These are phyloP conservation scores for Chironomus tentans DNA, from an alignment of 2,888 invertebrate species.

Conservation along the genomic window DNA sequence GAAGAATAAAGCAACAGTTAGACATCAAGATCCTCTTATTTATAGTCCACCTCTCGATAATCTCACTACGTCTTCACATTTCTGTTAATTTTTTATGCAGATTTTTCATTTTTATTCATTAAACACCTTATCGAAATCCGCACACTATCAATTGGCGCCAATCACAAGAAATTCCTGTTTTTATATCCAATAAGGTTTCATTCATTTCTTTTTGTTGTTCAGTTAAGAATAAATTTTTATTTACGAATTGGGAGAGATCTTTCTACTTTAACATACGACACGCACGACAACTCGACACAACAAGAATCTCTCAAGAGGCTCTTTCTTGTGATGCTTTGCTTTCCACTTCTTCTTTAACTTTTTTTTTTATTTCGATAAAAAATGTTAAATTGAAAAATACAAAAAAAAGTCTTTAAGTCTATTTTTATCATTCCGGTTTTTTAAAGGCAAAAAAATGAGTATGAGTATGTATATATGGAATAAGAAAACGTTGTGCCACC, in stretches of 20 bases:
- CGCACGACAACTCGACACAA: constrained; percentile 8
- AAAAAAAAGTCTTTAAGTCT: background rate
- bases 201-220: background rate
- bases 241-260: background rate
- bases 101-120: background rate
- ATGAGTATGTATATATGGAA: background rate
- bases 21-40: constrained; percentile 7
- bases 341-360: constrained; percentile 1
- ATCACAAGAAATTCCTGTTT: constrained; percentile 11
- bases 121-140: constrained; percentile 9
- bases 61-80: background rate
- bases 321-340: background rate
- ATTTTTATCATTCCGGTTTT: constrained; percentile 27
- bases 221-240: too few species aligned
- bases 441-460: background rate
- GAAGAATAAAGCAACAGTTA: background rate
- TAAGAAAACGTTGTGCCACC: constrained; percentile 11
- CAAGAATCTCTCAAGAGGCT: background rate
- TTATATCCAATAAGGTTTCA: constrained; percentile 15
- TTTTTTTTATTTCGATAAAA: background rate
- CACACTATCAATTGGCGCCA: constrained; percentile 16
- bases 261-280: background rate
- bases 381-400: constrained; percentile 15
- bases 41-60: background rate
- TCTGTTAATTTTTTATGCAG: background rate